phyloP scores from a whole-genome alignment of 2,113 vertebrate species.

The Meleagris gallopavo region DNA sequence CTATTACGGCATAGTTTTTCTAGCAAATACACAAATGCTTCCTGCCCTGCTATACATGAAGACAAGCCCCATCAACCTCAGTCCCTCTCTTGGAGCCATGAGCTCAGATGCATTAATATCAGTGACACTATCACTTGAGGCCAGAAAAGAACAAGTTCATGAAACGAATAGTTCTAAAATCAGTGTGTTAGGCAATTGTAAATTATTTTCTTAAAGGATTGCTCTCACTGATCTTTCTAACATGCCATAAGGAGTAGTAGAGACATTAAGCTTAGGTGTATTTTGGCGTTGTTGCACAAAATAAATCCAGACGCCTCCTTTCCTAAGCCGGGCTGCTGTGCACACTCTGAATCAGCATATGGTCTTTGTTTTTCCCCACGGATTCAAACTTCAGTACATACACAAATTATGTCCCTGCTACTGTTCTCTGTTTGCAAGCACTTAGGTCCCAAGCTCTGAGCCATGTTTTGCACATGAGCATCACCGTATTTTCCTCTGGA shows the following conservation, averaged over 20 bases:
- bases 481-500: background rate
- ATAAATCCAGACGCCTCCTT: background rate
- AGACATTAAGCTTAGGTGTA: background rate
- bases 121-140: background rate
- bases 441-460: background rate
- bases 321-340: background rate
- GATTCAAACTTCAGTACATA: background rate
- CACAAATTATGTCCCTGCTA: accelerated
- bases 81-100: background rate
- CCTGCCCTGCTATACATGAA: background rate
- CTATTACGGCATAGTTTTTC: background rate
- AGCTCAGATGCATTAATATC: background rate
- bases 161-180: background rate
- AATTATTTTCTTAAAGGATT: background rate
- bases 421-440: background rate
- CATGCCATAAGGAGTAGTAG: background rate
- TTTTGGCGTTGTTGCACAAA: background rate
- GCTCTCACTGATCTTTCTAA: background rate
- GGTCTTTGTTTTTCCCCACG: background rate
- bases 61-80: background rate
- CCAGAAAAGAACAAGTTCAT: background rate
- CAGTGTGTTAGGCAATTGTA: background rate
- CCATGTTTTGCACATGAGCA: background rate
- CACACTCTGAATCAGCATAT: accelerated
- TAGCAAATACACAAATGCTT: background rate